Percentiles rank a stretch among this genome's conserved stretches.
These are phyloP conservation scores for Parauchenoglanis ngamensis DNA, from an alignment of 2,797 vertebrate genomes.

Conservation along the genomic window DNA sequence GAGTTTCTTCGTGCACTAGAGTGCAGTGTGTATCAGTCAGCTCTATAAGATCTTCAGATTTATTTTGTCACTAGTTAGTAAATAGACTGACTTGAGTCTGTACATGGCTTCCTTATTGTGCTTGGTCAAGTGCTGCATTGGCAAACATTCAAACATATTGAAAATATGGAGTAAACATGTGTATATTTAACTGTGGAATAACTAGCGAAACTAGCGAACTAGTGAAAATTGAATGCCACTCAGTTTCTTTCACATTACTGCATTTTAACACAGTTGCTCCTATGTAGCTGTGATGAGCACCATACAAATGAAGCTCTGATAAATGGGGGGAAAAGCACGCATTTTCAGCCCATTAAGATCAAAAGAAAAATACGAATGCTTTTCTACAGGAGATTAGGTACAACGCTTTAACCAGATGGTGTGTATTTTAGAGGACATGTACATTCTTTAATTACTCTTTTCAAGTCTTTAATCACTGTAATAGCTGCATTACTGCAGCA, in stretches of 20 bases:
- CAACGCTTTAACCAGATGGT: conserved; percentile 46
- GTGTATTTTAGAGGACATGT: conserved; percentile 51
- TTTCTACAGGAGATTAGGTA: conserved; percentile 46
- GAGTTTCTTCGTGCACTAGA: conserved; percentile 22
- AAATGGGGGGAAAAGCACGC: conserved; percentile 12
- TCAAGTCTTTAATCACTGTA: conserved; percentile 45
- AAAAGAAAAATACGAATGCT: conserved; percentile 26
- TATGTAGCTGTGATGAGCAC: conserved; percentile 13
- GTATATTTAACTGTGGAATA: no score
- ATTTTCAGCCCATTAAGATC: conserved; percentile 39
- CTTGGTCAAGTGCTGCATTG: neutral
- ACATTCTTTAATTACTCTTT: conserved; percentile 45
- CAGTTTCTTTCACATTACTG: conserved; percentile 7
- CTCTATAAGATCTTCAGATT: conserved; percentile 37
- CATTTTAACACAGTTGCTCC: conserved; percentile 26
- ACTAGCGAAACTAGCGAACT: neutral
- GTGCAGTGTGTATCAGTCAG: conserved; percentile 29
- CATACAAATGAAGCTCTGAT: conserved; percentile 32
- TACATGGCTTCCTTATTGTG: neutral
- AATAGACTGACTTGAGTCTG: neutral
- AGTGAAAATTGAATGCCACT: neutral
- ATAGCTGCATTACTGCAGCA: conserved; percentile 31
- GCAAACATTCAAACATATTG: neutral
- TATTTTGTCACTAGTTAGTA: conserved; percentile 35
- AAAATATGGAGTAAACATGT: no score